Conservation (phyloP, 2,888 invertebrate genomes). For the Idaea aversata region DNA sequence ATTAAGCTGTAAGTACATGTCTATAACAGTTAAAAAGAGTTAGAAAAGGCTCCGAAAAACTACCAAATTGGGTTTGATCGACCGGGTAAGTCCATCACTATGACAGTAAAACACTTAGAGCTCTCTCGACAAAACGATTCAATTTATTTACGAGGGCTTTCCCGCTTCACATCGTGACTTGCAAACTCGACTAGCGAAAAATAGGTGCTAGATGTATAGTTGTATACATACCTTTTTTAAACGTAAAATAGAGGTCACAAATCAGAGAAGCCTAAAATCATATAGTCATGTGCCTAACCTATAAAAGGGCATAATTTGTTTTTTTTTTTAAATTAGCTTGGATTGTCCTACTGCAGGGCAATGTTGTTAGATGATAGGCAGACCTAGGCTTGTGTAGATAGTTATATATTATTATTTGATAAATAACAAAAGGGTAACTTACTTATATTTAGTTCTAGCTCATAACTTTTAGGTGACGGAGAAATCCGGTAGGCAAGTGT, state of each 20-base stretch:
- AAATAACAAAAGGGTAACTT: too few relatives aligned
- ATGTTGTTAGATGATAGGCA: too few relatives aligned
- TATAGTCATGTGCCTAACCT: too few relatives aligned
- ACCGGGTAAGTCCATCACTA: conserved; percentile 31
- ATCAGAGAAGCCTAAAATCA: too few relatives aligned
- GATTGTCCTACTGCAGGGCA: too few relatives aligned
- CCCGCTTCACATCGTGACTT: background rate
- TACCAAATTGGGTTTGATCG: conserved; percentile 8
- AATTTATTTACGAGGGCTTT: conserved; percentile 6
- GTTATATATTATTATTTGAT: too few relatives aligned
- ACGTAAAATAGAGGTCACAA: background rate
- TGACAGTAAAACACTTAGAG: conserved; percentile 26
- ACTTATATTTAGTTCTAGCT: too few relatives aligned
- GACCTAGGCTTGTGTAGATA: too few relatives aligned
- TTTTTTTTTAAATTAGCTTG: too few relatives aligned
- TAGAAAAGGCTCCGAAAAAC: background rate
- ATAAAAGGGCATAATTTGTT: too few relatives aligned
- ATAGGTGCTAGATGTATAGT: background rate
- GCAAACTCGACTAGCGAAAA: background rate
- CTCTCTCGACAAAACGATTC: conserved; percentile 15
- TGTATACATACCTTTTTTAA: background rate
- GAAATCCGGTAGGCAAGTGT: too few relatives aligned
- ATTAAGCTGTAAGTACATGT: conserved; percentile 1
- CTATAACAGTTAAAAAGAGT: background rate
- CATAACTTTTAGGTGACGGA: too few relatives aligned